phyloP scores from a whole-genome alignment of 2,888 invertebrate species.

The Sturmia bella region DNA sequence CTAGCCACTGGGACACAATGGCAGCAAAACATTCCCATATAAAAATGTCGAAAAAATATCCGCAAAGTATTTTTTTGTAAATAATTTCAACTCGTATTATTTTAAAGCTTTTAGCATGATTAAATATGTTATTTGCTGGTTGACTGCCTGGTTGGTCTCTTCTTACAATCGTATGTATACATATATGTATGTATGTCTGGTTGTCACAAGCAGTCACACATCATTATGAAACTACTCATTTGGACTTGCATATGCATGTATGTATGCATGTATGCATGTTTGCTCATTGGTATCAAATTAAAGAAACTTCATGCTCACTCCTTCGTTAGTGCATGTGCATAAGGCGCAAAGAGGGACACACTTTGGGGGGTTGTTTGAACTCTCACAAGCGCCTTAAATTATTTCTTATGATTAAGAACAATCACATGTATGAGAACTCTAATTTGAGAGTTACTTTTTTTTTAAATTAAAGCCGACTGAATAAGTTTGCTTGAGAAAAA shows the following conservation, averaged over 20 bases:
- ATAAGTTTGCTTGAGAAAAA: neutral
- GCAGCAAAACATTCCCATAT: neutral
- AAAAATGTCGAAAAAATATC: neutral
- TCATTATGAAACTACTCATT: neutral
- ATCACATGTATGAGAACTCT: slow-evolving; percentile 23
- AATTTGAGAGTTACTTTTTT: neutral
- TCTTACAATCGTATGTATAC: no score
- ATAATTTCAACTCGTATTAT: slow-evolving; percentile 31
- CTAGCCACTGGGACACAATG: slow-evolving; percentile 22
- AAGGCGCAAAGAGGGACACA: neutral
- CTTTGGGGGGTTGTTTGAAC: slow-evolving; percentile 12
- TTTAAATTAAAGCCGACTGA: slow-evolving; percentile 5
- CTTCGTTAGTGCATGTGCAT: neutral
- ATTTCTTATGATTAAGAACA: slow-evolving; percentile 35
- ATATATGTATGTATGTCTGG: no score
- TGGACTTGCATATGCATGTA: no score
- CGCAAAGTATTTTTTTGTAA: slow-evolving; percentile 19
- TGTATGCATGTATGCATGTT: no score
- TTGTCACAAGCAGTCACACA: slow-evolving; percentile 1
- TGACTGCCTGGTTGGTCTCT: neutral
- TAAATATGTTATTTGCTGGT: slow-evolving; percentile 43
- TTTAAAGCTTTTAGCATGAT: slow-evolving; percentile 64
- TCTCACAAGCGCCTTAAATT: slow-evolving; percentile 48
- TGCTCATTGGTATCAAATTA: slow-evolving; percentile 19
- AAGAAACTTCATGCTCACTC: slow-evolving; percentile 36